Conservation (phyloP, 2,113 vertebrate genomes). For the Agelaius tricolor region DNA sequence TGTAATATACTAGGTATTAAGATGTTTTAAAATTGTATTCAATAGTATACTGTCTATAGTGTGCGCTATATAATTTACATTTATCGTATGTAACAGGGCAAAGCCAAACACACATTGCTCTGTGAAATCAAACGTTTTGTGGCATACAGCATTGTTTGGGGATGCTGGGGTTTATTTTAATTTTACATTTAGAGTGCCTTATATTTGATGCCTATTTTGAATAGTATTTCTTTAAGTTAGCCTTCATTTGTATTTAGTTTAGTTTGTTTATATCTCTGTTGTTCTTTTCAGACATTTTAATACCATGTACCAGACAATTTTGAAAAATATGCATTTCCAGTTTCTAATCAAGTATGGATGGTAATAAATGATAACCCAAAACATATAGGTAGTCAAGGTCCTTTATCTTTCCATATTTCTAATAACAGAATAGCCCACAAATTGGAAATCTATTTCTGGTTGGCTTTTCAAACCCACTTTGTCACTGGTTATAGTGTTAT, state of each 20-base stretch:
- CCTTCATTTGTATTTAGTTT: conserved; percentile 80
- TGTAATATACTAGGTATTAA: conserved; percentile 82
- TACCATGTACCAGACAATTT: conserved; percentile 74
- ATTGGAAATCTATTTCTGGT: conserved; percentile 25
- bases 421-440: conserved; percentile 36
- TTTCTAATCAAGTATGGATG: conserved; percentile 71
- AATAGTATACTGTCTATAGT: conserved; percentile 79
- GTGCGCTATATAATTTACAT: conserved; percentile 79
- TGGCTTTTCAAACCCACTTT: background rate
- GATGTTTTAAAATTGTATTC: conserved; percentile 80
- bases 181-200: conserved; percentile 99
- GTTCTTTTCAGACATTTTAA: conserved; percentile 71
- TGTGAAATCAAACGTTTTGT: conserved; percentile 77
- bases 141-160: conserved; percentile 73
- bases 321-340: conserved; percentile 77
- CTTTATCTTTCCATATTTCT: conserved; percentile 60
- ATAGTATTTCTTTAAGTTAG: conserved; percentile 87
- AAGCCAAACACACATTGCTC: conserved; percentile 86
- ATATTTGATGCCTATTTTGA: conserved; percentile 98
- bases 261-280: conserved; percentile 80
- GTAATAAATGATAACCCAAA: conserved; percentile 75
- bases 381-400: conserved; percentile 72
- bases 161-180: conserved; percentile 79
- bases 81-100: conserved; percentile 85
- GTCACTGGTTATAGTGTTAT: background rate